These are phyloP conservation scores for Cliona cf. orientalis DNA, from an alignment of 37 sponge, comb jelly and placozoan species.

Conservation along the genomic window DNA sequence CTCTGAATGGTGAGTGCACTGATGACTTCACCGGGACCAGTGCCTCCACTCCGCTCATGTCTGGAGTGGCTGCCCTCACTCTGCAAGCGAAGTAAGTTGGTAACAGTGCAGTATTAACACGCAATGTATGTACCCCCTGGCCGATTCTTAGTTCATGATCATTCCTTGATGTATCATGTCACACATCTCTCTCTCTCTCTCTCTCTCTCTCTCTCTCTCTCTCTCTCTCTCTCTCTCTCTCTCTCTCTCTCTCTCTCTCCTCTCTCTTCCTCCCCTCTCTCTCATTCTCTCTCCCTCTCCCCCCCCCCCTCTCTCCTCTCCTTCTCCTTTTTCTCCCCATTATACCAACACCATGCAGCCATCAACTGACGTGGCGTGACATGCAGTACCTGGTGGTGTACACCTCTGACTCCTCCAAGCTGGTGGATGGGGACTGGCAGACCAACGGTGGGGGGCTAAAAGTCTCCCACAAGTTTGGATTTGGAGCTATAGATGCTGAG, in stretches of 20 bases:
- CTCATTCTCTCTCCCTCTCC: too few species aligned
- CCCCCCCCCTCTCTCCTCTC: too few species aligned
- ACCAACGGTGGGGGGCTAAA: conserved; percentile 86
- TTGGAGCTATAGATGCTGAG: conserved; percentile 91
- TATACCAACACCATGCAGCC: too few species aligned
- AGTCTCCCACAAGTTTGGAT: conserved; percentile 89
- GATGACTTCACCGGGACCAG: conserved; percentile 48
- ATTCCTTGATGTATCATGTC: too few species aligned
- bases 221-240: conserved; percentile 17
- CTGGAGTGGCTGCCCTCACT: conserved; percentile 66
- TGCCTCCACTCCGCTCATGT: conserved; percentile 58
- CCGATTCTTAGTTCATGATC: too few species aligned
- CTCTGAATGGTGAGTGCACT: conserved; percentile 41
- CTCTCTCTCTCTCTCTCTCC: too few species aligned
- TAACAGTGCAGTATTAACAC: too few species aligned
- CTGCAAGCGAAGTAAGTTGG: conserved; percentile 84
- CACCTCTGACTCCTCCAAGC: conserved; percentile 51
- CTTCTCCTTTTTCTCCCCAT: too few species aligned
- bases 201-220: conserved; percentile 28
- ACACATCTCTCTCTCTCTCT: conserved; percentile 11
- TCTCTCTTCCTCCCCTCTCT: too few species aligned
- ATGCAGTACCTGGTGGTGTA: conserved; percentile 91
- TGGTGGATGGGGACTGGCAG: conserved; percentile 50
- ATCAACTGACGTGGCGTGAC: conserved; percentile 92
- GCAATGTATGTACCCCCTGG: too few species aligned